A percentile compares a stretch with the other conserved stretches of the same genome.
phyloP scores from a whole-genome alignment of 2,888 invertebrate species.

The Trichogramma evanescens region DNA sequence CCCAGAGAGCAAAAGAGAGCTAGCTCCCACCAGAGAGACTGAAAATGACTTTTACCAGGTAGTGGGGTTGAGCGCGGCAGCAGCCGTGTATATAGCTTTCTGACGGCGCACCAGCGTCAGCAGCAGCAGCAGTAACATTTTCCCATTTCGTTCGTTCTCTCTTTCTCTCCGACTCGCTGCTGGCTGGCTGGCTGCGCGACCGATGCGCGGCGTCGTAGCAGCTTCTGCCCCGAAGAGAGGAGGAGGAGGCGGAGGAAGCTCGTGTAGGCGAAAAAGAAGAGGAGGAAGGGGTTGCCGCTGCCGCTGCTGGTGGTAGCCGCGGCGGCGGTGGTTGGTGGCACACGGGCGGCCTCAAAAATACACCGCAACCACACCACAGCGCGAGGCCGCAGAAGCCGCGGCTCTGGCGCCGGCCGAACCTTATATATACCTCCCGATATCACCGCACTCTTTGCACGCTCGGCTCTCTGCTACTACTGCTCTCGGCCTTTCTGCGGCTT shows the following conservation, averaged over 20 bases:
- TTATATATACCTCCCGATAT: slow-evolving; percentile 31
- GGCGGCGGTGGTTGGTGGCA: slow-evolving; percentile 19
- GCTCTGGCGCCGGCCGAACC: slow-evolving; percentile 43
- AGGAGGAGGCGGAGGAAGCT: slow-evolving; percentile 11
- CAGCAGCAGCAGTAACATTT: slow-evolving; percentile 8
- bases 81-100: background rate
- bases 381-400: slow-evolving; percentile 48
- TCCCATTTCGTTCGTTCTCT: slow-evolving; percentile 14
- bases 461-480: slow-evolving; percentile 5
- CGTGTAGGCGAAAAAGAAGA: background rate
- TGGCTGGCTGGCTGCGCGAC: slow-evolving; percentile 1
- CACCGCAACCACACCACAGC: slow-evolving; percentile 49
- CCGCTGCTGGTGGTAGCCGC: slow-evolving; percentile 8
- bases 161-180: background rate
- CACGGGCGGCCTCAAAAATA: slow-evolving; percentile 47
- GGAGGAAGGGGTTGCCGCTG: slow-evolving; percentile 17
- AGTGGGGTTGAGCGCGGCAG: slow-evolving; percentile 14
- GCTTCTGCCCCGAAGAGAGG: background rate
- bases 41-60: no score
- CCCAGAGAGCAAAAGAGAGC: no score
- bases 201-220: background rate
- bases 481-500: background rate
- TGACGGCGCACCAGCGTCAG: no score
- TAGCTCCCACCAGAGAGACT: no score
- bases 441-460: slow-evolving; percentile 14